Evolutionary conservation across 2,113 vertebrate species (phyloP).

Genomic region (Toxotes jaculatrix): DNA sequence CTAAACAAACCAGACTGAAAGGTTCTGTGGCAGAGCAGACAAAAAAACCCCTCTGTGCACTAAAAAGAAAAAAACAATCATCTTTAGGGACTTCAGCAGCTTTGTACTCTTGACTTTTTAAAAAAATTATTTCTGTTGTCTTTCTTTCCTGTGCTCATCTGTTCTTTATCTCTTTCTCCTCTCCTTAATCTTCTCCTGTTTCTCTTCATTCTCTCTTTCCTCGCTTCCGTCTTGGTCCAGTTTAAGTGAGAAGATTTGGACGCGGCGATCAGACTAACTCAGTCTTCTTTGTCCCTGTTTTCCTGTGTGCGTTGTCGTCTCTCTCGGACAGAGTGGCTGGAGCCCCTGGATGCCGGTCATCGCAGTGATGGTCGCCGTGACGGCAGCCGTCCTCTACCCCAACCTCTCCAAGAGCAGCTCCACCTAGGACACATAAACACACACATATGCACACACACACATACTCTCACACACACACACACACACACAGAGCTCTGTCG

Average conservation of each 20-base stretch:
- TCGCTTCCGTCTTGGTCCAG: neutral
- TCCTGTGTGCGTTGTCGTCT: neutral
- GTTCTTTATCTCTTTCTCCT: neutral
- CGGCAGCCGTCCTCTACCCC: constrained; percentile 95
- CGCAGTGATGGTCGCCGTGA: constrained; percentile 96
- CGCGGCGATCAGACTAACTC: neutral
- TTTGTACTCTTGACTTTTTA: neutral
- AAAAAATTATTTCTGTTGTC: neutral
- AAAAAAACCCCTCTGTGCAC: neutral
- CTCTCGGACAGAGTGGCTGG: constrained; percentile 91
- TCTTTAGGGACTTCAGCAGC: constrained; percentile 21
- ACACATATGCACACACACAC: constrained; percentile 35
- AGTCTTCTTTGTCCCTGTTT: neutral
- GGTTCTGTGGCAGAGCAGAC: neutral
- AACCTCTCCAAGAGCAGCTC: constrained; percentile 94
- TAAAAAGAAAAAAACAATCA: neutral
- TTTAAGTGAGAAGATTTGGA: neutral
- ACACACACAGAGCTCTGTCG: constrained; percentile 39
- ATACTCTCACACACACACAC: constrained; percentile 33
- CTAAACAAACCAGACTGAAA: neutral
- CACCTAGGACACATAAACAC: constrained; percentile 57
- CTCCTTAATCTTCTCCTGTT: no score
- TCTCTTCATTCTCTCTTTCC: neutral
- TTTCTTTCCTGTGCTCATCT: neutral
- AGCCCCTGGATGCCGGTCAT: constrained; percentile 97